A percentile compares a stretch with the other conserved stretches of the same genome.
Evolutionary conservation across 92 coral and sea anemone genomes (phyloP).

Genomic region (Phenganax marumi): DNA sequence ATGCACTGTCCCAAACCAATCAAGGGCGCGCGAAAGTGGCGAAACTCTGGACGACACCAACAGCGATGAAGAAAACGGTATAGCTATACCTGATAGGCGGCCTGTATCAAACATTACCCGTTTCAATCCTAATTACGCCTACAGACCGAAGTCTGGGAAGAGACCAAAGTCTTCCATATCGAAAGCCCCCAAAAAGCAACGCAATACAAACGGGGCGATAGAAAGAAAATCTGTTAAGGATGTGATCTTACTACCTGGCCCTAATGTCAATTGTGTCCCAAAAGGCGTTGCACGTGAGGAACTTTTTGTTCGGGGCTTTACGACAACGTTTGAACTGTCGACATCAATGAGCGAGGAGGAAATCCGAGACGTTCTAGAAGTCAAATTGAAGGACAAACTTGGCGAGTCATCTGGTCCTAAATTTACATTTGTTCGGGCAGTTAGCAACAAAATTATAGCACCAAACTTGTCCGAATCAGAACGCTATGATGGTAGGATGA

Average conservation of each 20-base stretch:
- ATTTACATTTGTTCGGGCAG: conserved; percentile 14
- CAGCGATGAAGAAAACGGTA: too few species aligned
- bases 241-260: conserved; percentile 20
- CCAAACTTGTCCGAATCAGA: conserved; percentile 14
- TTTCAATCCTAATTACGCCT: conserved; percentile 4
- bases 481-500: conserved; percentile 27
- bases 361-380: conserved; percentile 15
- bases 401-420: background rate
- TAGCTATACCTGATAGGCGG: background rate
- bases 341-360: conserved; percentile 27
- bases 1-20: too few species aligned
- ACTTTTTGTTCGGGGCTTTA: conserved; percentile 20
- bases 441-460: conserved; percentile 25
- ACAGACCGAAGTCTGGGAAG: conserved; percentile 13
- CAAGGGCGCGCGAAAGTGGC: too few species aligned
- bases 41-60: too few species aligned
- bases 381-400: conserved; percentile 20
- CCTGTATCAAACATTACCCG: background rate
- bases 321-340: conserved; percentile 26
- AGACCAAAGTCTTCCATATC: background rate
- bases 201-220: background rate
- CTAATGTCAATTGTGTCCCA: conserved; percentile 16
- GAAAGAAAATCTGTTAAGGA: conserved; percentile 35
- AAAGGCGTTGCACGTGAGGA: conserved; percentile 30
- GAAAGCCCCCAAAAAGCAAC: background rate